Evolutionary conservation across 2,797 vertebrate genomes (phyloP).

Genomic region (Rhynchonycteris naso): DNA sequence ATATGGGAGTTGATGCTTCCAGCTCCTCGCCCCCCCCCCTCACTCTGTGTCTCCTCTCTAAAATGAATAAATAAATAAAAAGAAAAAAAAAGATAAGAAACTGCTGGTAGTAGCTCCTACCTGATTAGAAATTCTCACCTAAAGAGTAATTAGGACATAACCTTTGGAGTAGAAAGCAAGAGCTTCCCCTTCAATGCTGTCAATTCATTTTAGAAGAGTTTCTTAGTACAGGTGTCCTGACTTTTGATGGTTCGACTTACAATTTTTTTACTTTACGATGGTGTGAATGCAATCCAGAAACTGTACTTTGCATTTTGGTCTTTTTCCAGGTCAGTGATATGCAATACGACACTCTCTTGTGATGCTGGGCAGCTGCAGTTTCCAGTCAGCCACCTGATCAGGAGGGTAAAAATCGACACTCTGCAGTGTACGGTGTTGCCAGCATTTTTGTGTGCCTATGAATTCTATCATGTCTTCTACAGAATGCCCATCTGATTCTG

Average conservation of each 20-base stretch:
- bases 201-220: not conserved
- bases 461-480: not conserved
- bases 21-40: too few species aligned
- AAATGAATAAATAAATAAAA: too few species aligned
- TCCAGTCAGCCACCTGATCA: not conserved
- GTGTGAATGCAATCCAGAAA: not conserved
- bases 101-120: not conserved
- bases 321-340: not conserved
- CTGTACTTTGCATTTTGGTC: not conserved
- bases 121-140: not conserved
- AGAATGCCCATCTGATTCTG: not conserved
- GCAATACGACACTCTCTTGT: too few species aligned
- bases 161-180: slow-evolving; percentile 2
- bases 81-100: not conserved
- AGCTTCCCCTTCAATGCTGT: not conserved
- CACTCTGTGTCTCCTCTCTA: too few species aligned
- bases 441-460: not conserved
- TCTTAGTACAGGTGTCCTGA: not conserved
- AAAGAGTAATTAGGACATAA: not conserved
- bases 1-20: too few species aligned
- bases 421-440: not conserved
- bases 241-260: not conserved
- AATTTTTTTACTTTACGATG: not conserved
- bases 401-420: not conserved
- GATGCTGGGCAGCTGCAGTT: not conserved